A percentile compares a stretch with the other conserved stretches of the same genome.
Conservation (phyloP, 2,888 invertebrate species). For the Thera obeliscata region DNA sequence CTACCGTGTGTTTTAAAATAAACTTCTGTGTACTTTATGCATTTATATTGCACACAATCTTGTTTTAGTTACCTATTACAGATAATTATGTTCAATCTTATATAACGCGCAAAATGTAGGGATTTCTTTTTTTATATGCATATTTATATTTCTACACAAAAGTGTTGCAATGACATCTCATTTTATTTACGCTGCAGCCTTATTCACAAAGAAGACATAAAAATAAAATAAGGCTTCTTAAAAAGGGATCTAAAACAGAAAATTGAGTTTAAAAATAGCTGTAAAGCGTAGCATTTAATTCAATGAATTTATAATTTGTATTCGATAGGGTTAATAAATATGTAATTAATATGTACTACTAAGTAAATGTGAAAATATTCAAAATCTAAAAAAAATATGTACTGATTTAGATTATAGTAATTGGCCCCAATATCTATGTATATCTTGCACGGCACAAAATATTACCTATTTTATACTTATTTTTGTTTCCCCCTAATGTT, state of each 20-base stretch:
- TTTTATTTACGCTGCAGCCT: not conserved
- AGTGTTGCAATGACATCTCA: too few species aligned
- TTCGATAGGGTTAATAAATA: constrained; percentile 7
- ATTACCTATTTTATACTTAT: constrained; percentile 3
- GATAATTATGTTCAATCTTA: not conserved
- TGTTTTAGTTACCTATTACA: not conserved
- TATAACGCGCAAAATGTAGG: constrained; percentile 24
- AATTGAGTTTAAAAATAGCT: not conserved
- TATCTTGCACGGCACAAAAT: constrained; percentile 26
- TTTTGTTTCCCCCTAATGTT: constrained; percentile 1
- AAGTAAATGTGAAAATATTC: constrained; percentile 1
- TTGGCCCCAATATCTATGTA: constrained; percentile 19
- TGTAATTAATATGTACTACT: not conserved
- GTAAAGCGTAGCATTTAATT: constrained; percentile 7
- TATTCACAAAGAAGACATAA: not conserved
- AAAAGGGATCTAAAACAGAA: not conserved
- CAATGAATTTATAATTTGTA: constrained; percentile 12
- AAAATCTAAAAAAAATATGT: constrained; percentile 1
- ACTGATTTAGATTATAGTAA: constrained; percentile 10
- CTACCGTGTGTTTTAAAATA: not conserved
- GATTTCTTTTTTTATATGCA: too few species aligned
- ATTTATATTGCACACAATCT: constrained; percentile 23
- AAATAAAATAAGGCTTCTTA: not conserved
- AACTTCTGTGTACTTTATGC: not conserved
- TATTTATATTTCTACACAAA: too few species aligned